Base-by-base conservation (phyloP, 2,113 vertebrate genomes). In the Peucedramus taeniatus region DNA sequence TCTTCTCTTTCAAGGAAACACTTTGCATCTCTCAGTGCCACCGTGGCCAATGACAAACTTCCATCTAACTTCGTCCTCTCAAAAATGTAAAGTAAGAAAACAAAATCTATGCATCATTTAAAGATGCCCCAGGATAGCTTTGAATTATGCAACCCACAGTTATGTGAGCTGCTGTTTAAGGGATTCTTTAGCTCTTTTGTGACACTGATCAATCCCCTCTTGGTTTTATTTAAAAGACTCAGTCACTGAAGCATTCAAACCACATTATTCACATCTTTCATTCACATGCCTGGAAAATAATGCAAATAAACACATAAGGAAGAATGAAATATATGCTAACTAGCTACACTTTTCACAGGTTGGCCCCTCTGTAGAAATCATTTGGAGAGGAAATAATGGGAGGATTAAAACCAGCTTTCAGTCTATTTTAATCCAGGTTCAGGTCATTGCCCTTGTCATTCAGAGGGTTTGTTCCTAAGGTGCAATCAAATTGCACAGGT, bases 101-200 rank as follows among this genome's bases (percentile, higher is more conserved):
- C 93, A 98, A 98, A 96, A 97, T 93, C 83, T 94, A 97, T 98
- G 96, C 97, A 98, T 98, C 97, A 97, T 98, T 98, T 98, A 98
- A 95, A 91, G 91, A 81, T 97, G 97, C 97, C 96, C 93, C 95
- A 96, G 97, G 97, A 97, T 83, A 96, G 93, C 91, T 91, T 97
- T 98, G 97, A 98, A 98, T 98, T 97, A 98, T 98, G 97, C 97
- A 98, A 93, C 64, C 80, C 89, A 63, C 47, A 95, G 90, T 97
- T 76, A 92, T 80, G 84, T 68, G 94, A 97, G 97, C 97, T 97
- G 91, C 96, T 95, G 81, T 93, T 97, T 97, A 97, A 96, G 97
- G 81, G 94, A 96, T 94, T 96, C 93, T 80, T 96, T 89, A 86
- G 80, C 89, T 98, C 86, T 89, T 96, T 85, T 39, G 21, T 93